Percentiles rank a stretch among this genome's conserved stretches.
phyloP scores from a whole-genome alignment of 1,140 invertebrate genomes.

The Choristoneura fumiferana region DNA sequence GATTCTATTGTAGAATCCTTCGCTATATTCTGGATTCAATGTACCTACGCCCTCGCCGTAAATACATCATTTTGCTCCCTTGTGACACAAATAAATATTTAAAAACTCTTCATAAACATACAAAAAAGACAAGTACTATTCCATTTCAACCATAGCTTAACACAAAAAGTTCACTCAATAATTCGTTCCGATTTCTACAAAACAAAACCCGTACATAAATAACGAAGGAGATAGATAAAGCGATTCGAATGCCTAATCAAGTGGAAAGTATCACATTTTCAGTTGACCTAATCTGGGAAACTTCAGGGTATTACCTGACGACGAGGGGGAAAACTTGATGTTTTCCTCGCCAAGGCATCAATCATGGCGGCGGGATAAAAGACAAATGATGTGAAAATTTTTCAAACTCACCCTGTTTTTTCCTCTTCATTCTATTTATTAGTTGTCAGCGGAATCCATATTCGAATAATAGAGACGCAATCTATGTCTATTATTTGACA shows the following conservation, averaged over 20 bases:
- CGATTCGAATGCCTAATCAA: slow-evolving; percentile 5
- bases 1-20: too few relatives aligned
- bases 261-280: slow-evolving; percentile 9
- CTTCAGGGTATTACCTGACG: slow-evolving; percentile 15
- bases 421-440: slow-evolving; percentile 5
- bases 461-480: background rate
- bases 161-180: too few relatives aligned
- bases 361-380: slow-evolving; percentile 10
- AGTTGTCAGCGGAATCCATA: slow-evolving; percentile 4
- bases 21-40: too few relatives aligned
- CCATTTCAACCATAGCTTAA: too few relatives aligned
- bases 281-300: slow-evolving; percentile 13
- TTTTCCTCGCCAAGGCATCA: slow-evolving; percentile 7
- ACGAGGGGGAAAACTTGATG: slow-evolving; percentile 8
- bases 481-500: background rate
- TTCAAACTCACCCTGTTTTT: background rate
- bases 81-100: too few relatives aligned
- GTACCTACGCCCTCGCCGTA: too few relatives aligned
- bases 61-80: too few relatives aligned
- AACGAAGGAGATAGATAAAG: background rate
- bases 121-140: too few relatives aligned
- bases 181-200: too few relatives aligned
- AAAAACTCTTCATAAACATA: too few relatives aligned
- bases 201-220: background rate
- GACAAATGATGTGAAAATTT: slow-evolving; percentile 17